Base-by-base conservation (phyloP, 2,888 invertebrate species). In the Pharmacophagus antenor region DNA sequence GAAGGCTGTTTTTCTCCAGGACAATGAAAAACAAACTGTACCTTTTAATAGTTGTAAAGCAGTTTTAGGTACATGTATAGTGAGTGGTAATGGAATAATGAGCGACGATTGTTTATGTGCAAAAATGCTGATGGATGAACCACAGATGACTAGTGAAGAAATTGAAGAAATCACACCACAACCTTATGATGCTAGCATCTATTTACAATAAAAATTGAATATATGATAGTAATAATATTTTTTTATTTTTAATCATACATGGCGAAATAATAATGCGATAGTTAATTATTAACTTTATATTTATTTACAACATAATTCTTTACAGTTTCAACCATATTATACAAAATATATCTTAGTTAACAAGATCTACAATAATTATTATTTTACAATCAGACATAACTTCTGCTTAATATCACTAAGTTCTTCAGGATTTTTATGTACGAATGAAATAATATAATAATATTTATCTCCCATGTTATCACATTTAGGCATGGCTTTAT, bases 251-350 rank as follows among this genome's bases (percentile, higher is more conserved):
- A n/a, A n/a, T n/a, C 15, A 37, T 37, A 37, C n/a, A 3, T 23
- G 31, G 25, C 51, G 17, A 73, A 76, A 69, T 66, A 72, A 73
- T n/a, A 68, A 70, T 53, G 56, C 65, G 60, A 21, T 21, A 50
- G 56, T 72, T n/a, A 56, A 80, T 76, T 79, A 85, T 85, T 88
- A 87, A 84, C 82, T 84, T 85, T 82, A 81, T 77, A 83, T 88
- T 89, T 89, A 90, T 89, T 89, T 89, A 90, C 90, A 90, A 85
- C 83, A 76, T 88, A 88, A 80, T 84, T 89, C 84, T 88, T 85
- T 88, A 88, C 88, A 89, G 80, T 82, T 80, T 88, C 83, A 88
- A 89, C 89, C 89, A 89, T 89, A 77, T 85, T 86, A 88, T 89
- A 90, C 89, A 90, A 88, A 84, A 87, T 87, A 88, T 85, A 82